Percentiles rank a stretch among this genome's conserved stretches.
Conservation (phyloP, 2,888 invertebrate species). For the Acronicta leporina region DNA sequence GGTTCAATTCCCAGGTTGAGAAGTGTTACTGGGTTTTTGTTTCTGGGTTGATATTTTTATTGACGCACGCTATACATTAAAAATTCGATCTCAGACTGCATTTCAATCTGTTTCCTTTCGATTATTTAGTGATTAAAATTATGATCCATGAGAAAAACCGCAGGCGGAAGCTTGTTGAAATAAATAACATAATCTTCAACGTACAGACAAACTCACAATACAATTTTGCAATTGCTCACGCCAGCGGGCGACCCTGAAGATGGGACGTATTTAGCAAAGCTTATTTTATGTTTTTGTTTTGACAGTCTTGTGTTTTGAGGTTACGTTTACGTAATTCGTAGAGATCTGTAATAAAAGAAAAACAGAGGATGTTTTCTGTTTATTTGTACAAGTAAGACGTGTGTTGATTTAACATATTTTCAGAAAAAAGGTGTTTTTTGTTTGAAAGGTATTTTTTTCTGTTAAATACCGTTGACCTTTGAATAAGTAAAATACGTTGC, state of each 20-base stretch:
- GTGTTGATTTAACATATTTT: not conserved
- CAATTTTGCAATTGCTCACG: slow-evolving; percentile 6
- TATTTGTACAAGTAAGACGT: not conserved
- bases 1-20: too few relatives aligned
- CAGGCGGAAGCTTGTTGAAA: too few relatives aligned
- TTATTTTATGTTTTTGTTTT: slow-evolving; percentile 56
- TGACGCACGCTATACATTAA: too few relatives aligned
- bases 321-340: slow-evolving; percentile 27
- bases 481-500: too few relatives aligned
- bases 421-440: not conserved
- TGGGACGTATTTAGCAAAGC: slow-evolving; percentile 10
- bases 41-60: too few relatives aligned
- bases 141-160: slow-evolving; percentile 1
- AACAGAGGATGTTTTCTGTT: slow-evolving; percentile 11
- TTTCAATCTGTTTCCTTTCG: slow-evolving; percentile 2
- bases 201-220: slow-evolving; percentile 13
- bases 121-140: slow-evolving; percentile 1
- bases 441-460: too few relatives aligned
- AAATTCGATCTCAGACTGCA: too few relatives aligned
- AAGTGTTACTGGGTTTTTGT: too few relatives aligned
- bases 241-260: slow-evolving; percentile 11
- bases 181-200: slow-evolving; percentile 6
- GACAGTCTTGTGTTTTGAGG: slow-evolving; percentile 36
- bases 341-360: slow-evolving; percentile 20
- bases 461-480: too few relatives aligned